Percentiles rank a stretch among this genome's conserved stretches.
Conservation (phyloP, 2,888 invertebrate genomes). For the Macrophya alboannulata region DNA sequence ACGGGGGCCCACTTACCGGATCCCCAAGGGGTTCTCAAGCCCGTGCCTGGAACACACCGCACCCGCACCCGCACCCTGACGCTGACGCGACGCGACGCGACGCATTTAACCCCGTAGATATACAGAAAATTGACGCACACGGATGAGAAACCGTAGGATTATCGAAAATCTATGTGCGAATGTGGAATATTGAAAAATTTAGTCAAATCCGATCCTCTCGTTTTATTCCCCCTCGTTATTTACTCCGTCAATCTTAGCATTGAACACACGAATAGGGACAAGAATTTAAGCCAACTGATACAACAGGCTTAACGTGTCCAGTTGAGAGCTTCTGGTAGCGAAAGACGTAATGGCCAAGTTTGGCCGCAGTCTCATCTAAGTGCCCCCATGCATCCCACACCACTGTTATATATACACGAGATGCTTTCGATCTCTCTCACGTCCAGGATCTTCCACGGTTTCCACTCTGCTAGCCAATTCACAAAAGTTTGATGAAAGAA, state of each 20-base stretch:
- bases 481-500: neutral
- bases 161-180: too few relatives aligned
- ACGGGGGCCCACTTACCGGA: constrained; percentile 72
- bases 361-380: constrained; percentile 74
- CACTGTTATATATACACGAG: neutral
- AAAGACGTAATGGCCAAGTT: constrained; percentile 76
- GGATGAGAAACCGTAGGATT: neutral
- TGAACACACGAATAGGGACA: neutral
- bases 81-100: constrained; percentile 60
- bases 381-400: constrained; percentile 64
- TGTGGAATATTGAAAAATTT: too few relatives aligned
- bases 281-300: neutral
- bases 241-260: neutral
- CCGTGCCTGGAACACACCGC: constrained; percentile 53
- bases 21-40: constrained; percentile 70
- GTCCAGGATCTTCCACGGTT: constrained; percentile 49
- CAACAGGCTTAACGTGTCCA: neutral
- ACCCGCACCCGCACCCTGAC: neutral
- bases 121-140: neutral
- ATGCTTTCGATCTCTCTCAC: constrained; percentile 61
- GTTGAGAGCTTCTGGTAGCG: constrained; percentile 65
- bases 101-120: constrained; percentile 12
- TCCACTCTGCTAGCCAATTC: constrained; percentile 43
- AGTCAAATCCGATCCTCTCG: neutral
- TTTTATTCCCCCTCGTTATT: neutral